A percentile compares a stretch with the other conserved stretches of the same genome.
Conservation (phyloP, 2,888 invertebrate species). For the Philhelius pedissequus region DNA sequence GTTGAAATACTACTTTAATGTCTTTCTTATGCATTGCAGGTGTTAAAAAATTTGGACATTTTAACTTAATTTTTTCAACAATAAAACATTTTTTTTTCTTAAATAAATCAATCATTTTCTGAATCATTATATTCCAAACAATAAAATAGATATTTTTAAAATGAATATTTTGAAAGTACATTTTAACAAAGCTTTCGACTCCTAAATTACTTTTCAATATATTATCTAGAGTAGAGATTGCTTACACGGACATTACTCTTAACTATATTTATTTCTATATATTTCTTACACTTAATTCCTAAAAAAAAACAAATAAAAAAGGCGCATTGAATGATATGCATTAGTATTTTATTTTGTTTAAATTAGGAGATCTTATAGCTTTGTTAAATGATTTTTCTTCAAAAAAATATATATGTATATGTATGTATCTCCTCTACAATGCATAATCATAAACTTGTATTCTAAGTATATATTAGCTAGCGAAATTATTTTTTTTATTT, state of each 20-base stretch:
- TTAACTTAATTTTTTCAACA: too few relatives aligned
- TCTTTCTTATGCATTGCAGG: conserved; percentile 41
- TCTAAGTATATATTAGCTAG: conserved; percentile 66
- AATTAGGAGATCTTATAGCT: conserved; percentile 19
- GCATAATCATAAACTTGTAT: conserved; percentile 40
- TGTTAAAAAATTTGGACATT: background rate
- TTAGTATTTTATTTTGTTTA: conserved; percentile 72
- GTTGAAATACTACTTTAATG: conserved; percentile 18
- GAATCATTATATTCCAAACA: background rate
- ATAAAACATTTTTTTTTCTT: background rate
- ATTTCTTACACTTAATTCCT: conserved; percentile 63
- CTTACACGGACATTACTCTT: conserved; percentile 56
- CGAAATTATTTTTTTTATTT: conserved; percentile 71
- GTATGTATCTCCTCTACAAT: conserved; percentile 16
- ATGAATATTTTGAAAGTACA: conserved; percentile 13
- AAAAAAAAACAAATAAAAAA: conserved; percentile 72
- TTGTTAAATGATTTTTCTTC: conserved; percentile 43
- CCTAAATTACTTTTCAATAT: conserved; percentile 8
- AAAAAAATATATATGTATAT: background rate
- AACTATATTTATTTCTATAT: conserved; percentile 8
- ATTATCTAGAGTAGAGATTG: conserved; percentile 51
- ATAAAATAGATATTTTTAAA: background rate
- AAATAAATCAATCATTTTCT: background rate
- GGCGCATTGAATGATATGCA: conserved; percentile 79
- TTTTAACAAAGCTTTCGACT: conserved; percentile 8